Base-by-base conservation (phyloP, 2,113 vertebrate genomes). In the Hypomesus transpacificus region DNA sequence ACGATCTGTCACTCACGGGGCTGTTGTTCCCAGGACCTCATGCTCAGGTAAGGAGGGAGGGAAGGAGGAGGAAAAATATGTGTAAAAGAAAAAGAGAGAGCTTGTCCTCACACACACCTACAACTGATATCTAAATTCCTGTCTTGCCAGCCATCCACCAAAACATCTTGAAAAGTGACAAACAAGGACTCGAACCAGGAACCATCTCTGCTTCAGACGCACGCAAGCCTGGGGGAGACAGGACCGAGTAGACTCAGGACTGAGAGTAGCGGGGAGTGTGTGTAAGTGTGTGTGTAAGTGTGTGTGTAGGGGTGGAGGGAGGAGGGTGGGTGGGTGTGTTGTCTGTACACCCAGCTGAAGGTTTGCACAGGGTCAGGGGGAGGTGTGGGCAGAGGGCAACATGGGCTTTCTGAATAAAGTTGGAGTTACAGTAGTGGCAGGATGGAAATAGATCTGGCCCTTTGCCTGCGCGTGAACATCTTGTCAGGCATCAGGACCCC, bases 21-120 rank as follows among this genome's bases (percentile, higher is more conserved):
- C 17, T 77, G 78, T 79, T 78, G 81, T 89, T 86, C 88, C 90
- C 92, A 92, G 88, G 89, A 84, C 82, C 84, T 87, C 80, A 31
- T 28, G 22, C 51, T 24, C 28, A 62, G 5, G 60, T 31, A 34
- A 34, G 28, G 14, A 31, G 26, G 26, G 60, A 62, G 17, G 31
- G 7, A 14, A 14, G 18, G 26, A 34, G 8, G 14, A 22, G 22
- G 24, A 24, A 16, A 24, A 28, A 24, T 24, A 22, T 11, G 14
- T 26, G 24, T 26, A 26, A 62, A 14, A 62, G 52, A n/a, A 3
- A 54, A 1, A 54, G 14, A n/a, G 52, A 54, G 2, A 54, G 52
- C 2, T 3, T 16, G 18, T 18, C 26, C 14, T 17, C 60, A 14
- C 58, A 60, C 14, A 60, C 18, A 14, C 58, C 26, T 24, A 34